phyloP scores from a whole-genome alignment of 2,797 vertebrate genomes.

The Hylomyscus alleni region DNA sequence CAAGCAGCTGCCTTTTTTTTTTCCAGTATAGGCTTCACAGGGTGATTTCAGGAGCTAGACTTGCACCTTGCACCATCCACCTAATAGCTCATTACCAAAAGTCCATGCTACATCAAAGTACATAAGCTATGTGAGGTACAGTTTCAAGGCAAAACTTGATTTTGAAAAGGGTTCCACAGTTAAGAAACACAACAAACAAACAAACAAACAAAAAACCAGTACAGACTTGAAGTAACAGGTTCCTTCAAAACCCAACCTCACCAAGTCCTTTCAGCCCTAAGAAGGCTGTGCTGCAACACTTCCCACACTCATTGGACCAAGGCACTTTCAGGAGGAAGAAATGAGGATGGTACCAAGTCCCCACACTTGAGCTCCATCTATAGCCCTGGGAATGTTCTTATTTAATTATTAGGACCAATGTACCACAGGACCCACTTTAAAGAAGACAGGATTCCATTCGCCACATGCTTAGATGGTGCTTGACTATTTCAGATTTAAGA shows the following conservation, averaged over 20 bases:
- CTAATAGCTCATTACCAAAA: background rate
- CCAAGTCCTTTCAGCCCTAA: background rate
- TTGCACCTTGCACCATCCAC: background rate
- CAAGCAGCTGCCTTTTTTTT: background rate
- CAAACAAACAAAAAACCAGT: background rate
- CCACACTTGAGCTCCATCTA: background rate
- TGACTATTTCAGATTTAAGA: background rate
- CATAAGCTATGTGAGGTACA: background rate
- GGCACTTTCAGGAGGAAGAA: background rate
- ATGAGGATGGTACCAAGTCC: background rate
- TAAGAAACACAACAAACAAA: background rate
- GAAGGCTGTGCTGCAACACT: background rate
- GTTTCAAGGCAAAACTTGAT: constrained; percentile 8
- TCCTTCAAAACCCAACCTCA: constrained; percentile 36
- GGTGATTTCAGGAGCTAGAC: background rate
- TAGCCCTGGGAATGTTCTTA: background rate
- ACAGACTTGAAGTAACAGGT: constrained; percentile 6
- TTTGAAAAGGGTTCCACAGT: background rate
- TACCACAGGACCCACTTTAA: background rate
- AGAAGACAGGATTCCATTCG: background rate
- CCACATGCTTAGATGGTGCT: background rate
- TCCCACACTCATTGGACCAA: constrained; percentile 26
- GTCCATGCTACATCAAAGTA: background rate
- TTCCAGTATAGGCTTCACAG: background rate
- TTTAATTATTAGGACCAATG: background rate